Evolutionary conservation across 1,140 invertebrate species (phyloP), one percentile per base, ranked within the genome.

Genomic region (Delia radicum): DNA sequence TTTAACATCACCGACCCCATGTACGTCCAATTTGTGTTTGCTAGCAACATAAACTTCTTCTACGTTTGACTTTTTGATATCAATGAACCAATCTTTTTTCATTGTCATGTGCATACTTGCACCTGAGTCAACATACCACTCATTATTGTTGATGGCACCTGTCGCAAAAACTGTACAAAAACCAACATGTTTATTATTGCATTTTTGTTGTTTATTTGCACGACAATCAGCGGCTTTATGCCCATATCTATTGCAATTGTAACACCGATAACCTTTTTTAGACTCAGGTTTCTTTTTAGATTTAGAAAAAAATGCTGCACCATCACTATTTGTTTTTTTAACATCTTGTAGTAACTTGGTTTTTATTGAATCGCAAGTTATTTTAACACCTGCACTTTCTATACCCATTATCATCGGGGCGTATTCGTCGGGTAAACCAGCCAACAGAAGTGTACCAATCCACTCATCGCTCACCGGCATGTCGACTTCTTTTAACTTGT

Each of bases 81-180:
- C 37, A 48, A 15, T 18, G 13, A 48, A 33, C 15, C 29, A 74
- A 10, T 61, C 48, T 4, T 29, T 48, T 7, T 13, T n/a, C 8
- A 33, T 24, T 2, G 26, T 28, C 72, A 55, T 61, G 42, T 46
- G 42, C n/a, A 33, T 10, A 18, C 26, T 31, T 5, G 27, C 48
- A n/a, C 72, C 46, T 2, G 42, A 74, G 18, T 74, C 24, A 29
- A 74, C 27, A 55, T 27, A 61, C 72, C 46, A 74, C 3, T 74
- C 72, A 10, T 18, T 42, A 28, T 18, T 5, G 28, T 61, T 74
- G 10, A 10, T 74, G 37, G 13, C 27, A 18, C 13, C 37, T 2
- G 48, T 29, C 8, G 37, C 12, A 31, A 28, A 27, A 24, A 61
- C 29, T 42, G 72, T n/a, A n/a, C n/a, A 61, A 33, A 74, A 74